Conservation (phyloP, 2,113 vertebrate species). For the Triplophysa siluroides region DNA sequence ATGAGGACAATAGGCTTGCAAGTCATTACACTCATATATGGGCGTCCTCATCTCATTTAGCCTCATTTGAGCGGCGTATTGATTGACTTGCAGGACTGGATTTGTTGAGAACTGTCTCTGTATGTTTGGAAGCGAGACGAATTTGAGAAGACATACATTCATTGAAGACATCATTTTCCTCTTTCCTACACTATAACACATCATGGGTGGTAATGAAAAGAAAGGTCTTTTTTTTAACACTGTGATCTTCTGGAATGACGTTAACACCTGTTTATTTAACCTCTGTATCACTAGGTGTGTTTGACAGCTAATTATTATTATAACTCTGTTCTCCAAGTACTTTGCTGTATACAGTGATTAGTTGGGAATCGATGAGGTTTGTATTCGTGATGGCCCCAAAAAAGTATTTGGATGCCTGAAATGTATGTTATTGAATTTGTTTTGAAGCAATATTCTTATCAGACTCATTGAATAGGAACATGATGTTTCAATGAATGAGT, state of each 20-base stretch:
- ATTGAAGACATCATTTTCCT: background rate
- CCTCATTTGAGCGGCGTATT: conserved; percentile 36
- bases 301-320: background rate
- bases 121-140: background rate
- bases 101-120: conserved; percentile 11
- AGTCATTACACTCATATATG: conserved; percentile 42
- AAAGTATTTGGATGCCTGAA: too few species aligned
- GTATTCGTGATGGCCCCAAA: background rate
- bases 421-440: too few species aligned
- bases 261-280: background rate
- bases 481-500: too few species aligned
- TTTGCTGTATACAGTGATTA: background rate
- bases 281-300: background rate
- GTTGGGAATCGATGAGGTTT: background rate
- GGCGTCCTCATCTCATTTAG: conserved; percentile 40
- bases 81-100: conserved; percentile 17
- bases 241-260: background rate
- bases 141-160: background rate
- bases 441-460: too few species aligned
- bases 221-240: background rate
- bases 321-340: background rate
- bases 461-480: too few species aligned
- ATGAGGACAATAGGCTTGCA: conserved; percentile 51
- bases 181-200: conserved; percentile 1
- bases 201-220: background rate